Base-by-base conservation (phyloP, 1,140 invertebrate genomes). In the Drosophila saltans region DNA sequence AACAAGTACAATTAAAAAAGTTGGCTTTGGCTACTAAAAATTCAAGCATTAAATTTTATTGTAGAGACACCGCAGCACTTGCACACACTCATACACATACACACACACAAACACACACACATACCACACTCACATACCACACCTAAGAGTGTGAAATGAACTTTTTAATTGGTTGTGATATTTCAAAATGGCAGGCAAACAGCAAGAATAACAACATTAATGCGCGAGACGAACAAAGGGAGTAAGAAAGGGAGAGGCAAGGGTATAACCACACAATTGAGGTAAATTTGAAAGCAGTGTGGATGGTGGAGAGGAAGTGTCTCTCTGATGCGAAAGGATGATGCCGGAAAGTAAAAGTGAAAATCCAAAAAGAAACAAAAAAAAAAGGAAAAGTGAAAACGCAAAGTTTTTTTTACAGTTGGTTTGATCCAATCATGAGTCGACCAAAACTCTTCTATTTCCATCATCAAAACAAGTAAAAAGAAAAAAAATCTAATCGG, bases 91-190 rank as follows among this genome's bases (percentile, higher is more conserved):
- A 48, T 16, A 48, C 16, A 52, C 1, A n/a, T 7, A 26, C 45
- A 52, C 45, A 6, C 45, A 56, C 3, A 4, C n/a, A 16, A 3
- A 58, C 30, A 58, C 26, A 57, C 30, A 58, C 30, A 39, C 21
- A 52, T 26, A 26, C 3, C 56, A 58, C 11, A 57, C 28, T 30
- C 30, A 58, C 16, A 48, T 24, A 48, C 26, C 41, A 16, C 56
- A 36, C 11, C 28, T 36, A 58, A 52, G 24, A 26, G 45, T 52
- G 45, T 52, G 45, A 3, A 59, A 21, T 24, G 30, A 39, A 39
- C 30, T 59, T 59, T 59, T 59, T 59, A 59, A 59, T 39, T 59
- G 57, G 57, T 39, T 59, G 57, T 59, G 57, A 39, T 59, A 59
- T 57, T 57, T 57, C 55, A 28, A 57, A 57, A 33, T 30, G 55